These are phyloP conservation scores for Hemaris fuciformis DNA, from an alignment of 2,888 invertebrate species.

Conservation along the genomic window DNA sequence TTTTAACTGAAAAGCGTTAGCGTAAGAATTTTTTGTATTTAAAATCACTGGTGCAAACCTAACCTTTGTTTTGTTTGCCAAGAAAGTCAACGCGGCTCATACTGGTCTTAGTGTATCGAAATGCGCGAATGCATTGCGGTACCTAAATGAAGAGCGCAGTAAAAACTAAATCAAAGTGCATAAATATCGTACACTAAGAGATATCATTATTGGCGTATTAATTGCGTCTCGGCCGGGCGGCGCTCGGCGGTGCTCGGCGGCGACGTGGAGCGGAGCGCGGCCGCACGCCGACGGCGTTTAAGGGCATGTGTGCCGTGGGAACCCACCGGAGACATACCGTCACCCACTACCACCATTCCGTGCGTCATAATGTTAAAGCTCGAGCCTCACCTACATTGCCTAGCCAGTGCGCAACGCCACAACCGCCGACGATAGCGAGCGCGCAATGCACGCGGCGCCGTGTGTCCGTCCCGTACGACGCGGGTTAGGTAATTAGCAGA, in stretches of 20 bases:
- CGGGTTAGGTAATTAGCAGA: constrained; percentile 37
- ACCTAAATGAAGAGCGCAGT: not conserved
- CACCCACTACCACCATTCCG: constrained; percentile 14
- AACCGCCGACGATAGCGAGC: not conserved
- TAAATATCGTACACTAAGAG: not conserved
- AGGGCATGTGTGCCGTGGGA: constrained; percentile 76
- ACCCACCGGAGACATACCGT: constrained; percentile 43
- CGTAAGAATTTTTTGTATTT: no score
- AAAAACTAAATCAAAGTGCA: not conserved
- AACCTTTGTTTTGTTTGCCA: no score
- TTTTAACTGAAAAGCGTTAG: no score
- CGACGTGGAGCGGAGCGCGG: constrained; percentile 21
- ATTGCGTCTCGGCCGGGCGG: constrained; percentile 19
- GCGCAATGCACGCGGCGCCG: constrained; percentile 19
- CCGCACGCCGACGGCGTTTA: constrained; percentile 44
- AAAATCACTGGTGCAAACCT: no score
- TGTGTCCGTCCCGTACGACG: not conserved
- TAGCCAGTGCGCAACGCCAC: no score
- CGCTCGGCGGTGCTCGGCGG: constrained; percentile 20
- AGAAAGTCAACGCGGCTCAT: no score
- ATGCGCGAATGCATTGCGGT: not conserved
- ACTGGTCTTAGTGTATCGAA: no score
- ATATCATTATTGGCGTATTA: not conserved
- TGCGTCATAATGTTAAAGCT: not conserved
- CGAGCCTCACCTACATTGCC: not conserved